A percentile compares a stretch with the other conserved stretches of the same genome.
phyloP scores from a whole-genome alignment of 2,888 invertebrate genomes.

The Microplitis manilae region DNA sequence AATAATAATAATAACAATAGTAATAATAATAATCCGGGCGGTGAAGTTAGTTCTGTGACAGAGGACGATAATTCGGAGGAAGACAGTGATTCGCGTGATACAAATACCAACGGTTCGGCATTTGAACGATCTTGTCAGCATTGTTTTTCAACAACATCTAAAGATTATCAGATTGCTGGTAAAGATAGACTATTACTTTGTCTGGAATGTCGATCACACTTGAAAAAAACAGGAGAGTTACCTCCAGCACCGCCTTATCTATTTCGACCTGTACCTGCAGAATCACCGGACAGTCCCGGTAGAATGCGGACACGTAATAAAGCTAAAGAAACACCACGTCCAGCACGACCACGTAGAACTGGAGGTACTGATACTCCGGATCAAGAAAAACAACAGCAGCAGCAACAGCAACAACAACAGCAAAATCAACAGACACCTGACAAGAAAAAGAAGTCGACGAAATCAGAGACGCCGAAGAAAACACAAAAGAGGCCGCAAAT shows the following conservation, averaged over 20 bases:
- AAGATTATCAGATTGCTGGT: slow-evolving; percentile 77
- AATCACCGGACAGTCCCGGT: slow-evolving; percentile 86
- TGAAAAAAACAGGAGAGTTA: slow-evolving; percentile 85
- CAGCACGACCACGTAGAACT: slow-evolving; percentile 75
- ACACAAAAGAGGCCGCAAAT: slow-evolving; percentile 76
- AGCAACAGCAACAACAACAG: slow-evolving; percentile 52
- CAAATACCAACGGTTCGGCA: slow-evolving; percentile 71
- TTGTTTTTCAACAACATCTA: slow-evolving; percentile 79
- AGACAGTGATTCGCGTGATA: slow-evolving; percentile 93
- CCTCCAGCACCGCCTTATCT: slow-evolving; percentile 75
- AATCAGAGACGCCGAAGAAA: slow-evolving; percentile 70
- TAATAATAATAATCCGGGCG: slow-evolving; percentile 67
- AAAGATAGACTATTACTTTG: slow-evolving; percentile 82
- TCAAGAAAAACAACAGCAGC: slow-evolving; percentile 67
- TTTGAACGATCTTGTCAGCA: slow-evolving; percentile 78
- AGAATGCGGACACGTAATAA: slow-evolving; percentile 90
- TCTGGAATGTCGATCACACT: slow-evolving; percentile 82
- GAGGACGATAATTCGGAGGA: slow-evolving; percentile 95
- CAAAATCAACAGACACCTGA: slow-evolving; percentile 71
- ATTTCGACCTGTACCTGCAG: slow-evolving; percentile 74
- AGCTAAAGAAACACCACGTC: slow-evolving; percentile 78
- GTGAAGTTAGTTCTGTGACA: slow-evolving; percentile 82
- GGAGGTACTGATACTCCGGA: slow-evolving; percentile 77
- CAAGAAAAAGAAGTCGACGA: slow-evolving; percentile 67
- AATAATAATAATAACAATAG: slow-evolving; percentile 37